Evolutionary conservation across 1,140 invertebrate species (phyloP).

Genomic region (Aricia agestis): DNA sequence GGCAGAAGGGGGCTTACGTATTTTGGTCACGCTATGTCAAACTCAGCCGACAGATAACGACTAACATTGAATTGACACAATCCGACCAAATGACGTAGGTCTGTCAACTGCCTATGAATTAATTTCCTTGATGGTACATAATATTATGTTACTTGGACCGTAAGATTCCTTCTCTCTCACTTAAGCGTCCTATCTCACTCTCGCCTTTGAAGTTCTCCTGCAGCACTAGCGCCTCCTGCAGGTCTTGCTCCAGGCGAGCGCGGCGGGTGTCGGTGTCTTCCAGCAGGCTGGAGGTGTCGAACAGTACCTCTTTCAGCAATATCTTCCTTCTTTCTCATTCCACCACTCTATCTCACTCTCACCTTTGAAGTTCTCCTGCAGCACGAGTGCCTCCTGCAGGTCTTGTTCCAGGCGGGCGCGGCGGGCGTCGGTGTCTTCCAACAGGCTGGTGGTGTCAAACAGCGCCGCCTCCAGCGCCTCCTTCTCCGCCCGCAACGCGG

Average conservation of each 20-base stretch:
- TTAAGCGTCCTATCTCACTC: neutral
- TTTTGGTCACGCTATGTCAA: no score
- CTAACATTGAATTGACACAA: no score
- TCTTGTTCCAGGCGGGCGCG: constrained; percentile 85
- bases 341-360: neutral
- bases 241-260: constrained; percentile 83
- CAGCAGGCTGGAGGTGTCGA: constrained; percentile 87
- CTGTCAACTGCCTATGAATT: no score
- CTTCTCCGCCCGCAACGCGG: constrained; percentile 86
- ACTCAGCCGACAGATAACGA: no score
- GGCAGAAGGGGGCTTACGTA: no score
- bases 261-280: constrained; percentile 84
- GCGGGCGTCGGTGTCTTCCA: constrained; percentile 84
- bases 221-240: constrained; percentile 84
- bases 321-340: neutral
- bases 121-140: no score
- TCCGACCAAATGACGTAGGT: no score
- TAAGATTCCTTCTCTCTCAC: no score
- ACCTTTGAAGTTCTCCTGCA: constrained; percentile 85
- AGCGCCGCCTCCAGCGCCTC: constrained; percentile 88
- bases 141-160: no score
- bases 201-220: constrained; percentile 84
- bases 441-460: constrained; percentile 86
- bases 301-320: constrained; percentile 84
- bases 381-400: constrained; percentile 84